Conservation (phyloP, 2,888 invertebrate genomes). For the Biston stratarius region DNA sequence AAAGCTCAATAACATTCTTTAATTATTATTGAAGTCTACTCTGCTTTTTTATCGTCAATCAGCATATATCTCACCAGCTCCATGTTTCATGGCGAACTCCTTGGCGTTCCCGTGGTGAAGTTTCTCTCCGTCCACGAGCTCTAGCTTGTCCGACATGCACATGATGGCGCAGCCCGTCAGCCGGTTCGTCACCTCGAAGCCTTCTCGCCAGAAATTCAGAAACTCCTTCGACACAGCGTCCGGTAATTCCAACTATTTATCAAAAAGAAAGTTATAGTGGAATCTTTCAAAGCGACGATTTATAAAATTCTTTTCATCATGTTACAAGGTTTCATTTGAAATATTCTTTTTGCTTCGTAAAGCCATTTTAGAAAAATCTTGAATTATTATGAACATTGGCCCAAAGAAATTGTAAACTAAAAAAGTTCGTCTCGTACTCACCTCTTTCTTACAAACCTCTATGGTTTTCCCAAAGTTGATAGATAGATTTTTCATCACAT, state of each 20-base stretch:
- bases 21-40: no score
- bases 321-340: no score
- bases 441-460: slow-evolving; percentile 44
- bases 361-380: no score
- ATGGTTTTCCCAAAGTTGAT: slow-evolving; percentile 46
- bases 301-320: no score
- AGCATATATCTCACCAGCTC: slow-evolving; percentile 51
- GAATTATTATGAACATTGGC: no score
- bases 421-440: no score
- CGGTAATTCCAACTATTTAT: slow-evolving; percentile 48
- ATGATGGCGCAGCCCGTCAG: slow-evolving; percentile 56
- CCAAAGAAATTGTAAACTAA: no score
- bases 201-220: slow-evolving; percentile 54
- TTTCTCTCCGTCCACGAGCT: slow-evolving; percentile 44
- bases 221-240: slow-evolving; percentile 49
- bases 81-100: slow-evolving; percentile 49
- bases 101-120: slow-evolving; percentile 43
- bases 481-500: slow-evolving; percentile 45
- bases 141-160: slow-evolving; percentile 52
- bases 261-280: background rate
- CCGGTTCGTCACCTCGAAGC: slow-evolving; percentile 34
- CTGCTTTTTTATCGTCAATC: no score
- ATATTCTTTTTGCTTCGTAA: no score
- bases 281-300: no score
- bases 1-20: no score